Evolutionary conservation across 2,888 invertebrate genomes (phyloP).

Genomic region (Thereva unica): DNA sequence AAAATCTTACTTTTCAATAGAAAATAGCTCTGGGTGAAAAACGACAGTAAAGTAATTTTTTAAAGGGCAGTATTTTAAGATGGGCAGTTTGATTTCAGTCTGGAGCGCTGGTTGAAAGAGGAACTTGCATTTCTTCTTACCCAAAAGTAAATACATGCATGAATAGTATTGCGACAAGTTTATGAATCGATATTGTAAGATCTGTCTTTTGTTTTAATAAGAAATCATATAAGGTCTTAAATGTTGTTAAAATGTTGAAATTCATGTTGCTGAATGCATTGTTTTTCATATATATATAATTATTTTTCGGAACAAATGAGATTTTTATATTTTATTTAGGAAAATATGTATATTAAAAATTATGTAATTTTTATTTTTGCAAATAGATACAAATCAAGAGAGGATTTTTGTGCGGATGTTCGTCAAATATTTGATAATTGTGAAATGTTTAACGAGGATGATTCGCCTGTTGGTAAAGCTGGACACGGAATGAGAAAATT

Average conservation of each 20-base stretch:
- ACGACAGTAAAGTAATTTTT: too few relatives aligned
- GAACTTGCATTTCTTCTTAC: too few relatives aligned
- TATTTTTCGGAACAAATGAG: constrained; percentile 5
- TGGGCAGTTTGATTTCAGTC: too few relatives aligned
- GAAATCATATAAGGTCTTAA: too few relatives aligned
- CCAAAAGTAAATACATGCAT: too few relatives aligned
- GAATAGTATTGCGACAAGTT: too few relatives aligned
- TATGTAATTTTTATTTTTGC: neutral
- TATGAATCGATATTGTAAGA: too few relatives aligned
- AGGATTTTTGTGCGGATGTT: constrained; percentile 91
- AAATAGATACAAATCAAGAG: constrained; percentile 87
- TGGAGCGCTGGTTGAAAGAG: too few relatives aligned
- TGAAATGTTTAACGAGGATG: constrained; percentile 97
- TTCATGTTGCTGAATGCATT: neutral
- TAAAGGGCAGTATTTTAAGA: too few relatives aligned
- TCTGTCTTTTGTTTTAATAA: too few relatives aligned
- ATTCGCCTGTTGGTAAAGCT: constrained; percentile 95
- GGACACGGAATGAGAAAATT: constrained; percentile 91
- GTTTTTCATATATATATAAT: constrained; percentile 10
- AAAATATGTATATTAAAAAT: neutral
- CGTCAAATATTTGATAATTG: constrained; percentile 96
- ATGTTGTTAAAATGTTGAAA: neutral
- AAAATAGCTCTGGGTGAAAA: too few relatives aligned
- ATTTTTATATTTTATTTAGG: neutral
- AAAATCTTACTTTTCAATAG: too few relatives aligned